Conservation (phyloP, 2,888 invertebrate genomes). For the Ryuthela nishihirai region DNA sequence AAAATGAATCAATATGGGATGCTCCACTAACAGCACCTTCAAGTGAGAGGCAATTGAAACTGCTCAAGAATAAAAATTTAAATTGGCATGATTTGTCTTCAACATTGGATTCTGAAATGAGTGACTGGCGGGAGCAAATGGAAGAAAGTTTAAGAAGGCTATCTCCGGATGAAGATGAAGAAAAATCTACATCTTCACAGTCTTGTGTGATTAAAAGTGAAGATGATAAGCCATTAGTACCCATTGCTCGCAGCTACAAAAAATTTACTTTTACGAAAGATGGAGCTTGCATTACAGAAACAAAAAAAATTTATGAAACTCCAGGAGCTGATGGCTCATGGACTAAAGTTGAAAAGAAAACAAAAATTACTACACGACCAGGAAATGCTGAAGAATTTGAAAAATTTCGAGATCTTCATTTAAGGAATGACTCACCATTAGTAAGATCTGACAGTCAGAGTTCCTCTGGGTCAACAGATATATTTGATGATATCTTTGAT, state of each 20-base stretch:
- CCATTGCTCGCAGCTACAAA: slow-evolving; percentile 43
- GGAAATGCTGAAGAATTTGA: slow-evolving; percentile 32
- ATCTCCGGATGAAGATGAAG: slow-evolving; percentile 25
- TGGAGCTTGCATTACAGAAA: slow-evolving; percentile 44
- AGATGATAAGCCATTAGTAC: slow-evolving; percentile 34
- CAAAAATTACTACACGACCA: slow-evolving; percentile 35
- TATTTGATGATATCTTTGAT: slow-evolving; percentile 44
- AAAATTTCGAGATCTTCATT: slow-evolving; percentile 24
- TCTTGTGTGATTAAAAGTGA: slow-evolving; percentile 18
- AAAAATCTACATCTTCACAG: slow-evolving; percentile 12
- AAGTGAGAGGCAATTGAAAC: slow-evolving; percentile 9
- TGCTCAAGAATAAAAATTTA: slow-evolving; percentile 8
- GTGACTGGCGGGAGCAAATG: slow-evolving; percentile 30
- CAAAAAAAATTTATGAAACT: slow-evolving; percentile 41
- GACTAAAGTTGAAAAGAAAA: slow-evolving; percentile 43
- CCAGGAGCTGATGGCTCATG: slow-evolving; percentile 41
- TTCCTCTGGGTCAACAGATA: slow-evolving; percentile 43
- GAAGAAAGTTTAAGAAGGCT: slow-evolving; percentile 35
- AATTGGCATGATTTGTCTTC: slow-evolving; percentile 27
- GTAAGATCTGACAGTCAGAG: slow-evolving; percentile 42
- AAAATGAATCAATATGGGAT: slow-evolving; percentile 30
- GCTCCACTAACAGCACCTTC: slow-evolving; percentile 1
- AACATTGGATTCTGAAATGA: slow-evolving; percentile 29
- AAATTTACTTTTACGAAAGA: slow-evolving; percentile 44
- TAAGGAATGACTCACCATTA: slow-evolving; percentile 24